These are phyloP conservation scores for Phrynocephalus versicolor DNA, from an alignment of 2,113 vertebrate species.

Conservation along the genomic window DNA sequence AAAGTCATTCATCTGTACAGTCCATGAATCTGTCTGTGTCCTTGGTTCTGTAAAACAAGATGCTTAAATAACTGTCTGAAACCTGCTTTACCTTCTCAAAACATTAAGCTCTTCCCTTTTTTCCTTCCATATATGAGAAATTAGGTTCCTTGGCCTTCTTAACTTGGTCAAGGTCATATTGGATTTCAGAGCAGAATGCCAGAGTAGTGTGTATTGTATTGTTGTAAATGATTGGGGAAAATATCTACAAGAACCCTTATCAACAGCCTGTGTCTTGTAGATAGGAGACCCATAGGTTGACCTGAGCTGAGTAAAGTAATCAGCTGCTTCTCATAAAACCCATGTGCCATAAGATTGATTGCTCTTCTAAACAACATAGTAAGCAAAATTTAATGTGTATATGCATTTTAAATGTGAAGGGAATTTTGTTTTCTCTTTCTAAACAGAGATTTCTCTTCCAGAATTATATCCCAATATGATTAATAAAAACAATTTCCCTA, in stretches of 20 bases:
- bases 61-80: neutral
- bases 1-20: neutral
- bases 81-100: neutral
- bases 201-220: fast-evolving
- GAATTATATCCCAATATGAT: neutral
- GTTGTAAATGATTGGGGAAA: fast-evolving
- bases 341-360: neutral
- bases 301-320: neutral
- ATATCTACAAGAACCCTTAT: neutral
- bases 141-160: neutral
- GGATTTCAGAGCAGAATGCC: neutral
- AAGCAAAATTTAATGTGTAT: neutral
- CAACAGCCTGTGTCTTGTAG: neutral
- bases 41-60: neutral
- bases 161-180: neutral
- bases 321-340: neutral
- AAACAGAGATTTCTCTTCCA: neutral
- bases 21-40: neutral
- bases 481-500: constrained; percentile 27
- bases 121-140: neutral
- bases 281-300: neutral
- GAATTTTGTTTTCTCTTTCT: neutral
- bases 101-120: neutral
- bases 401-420: neutral
- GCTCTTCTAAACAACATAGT: neutral